Evolutionary conservation across 2,888 invertebrate genomes (phyloP).

Genomic region (Tiliacea aurago): DNA sequence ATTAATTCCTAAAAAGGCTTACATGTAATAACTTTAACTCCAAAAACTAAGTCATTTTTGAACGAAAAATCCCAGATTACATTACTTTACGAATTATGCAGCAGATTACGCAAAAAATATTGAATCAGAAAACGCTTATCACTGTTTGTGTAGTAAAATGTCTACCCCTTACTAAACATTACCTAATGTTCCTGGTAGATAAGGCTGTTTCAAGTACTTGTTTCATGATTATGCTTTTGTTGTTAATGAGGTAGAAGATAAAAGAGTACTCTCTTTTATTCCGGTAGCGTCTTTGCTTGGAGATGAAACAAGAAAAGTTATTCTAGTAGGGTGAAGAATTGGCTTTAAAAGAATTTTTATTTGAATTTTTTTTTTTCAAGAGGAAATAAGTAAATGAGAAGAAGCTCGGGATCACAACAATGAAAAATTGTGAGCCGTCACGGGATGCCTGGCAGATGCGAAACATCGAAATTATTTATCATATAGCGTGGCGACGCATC

Average conservation of each 20-base stretch:
- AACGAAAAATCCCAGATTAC: constrained; percentile 39
- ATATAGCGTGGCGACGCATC: no score
- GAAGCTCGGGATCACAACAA: neutral
- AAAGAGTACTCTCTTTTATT: constrained; percentile 18
- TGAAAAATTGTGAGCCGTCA: no score
- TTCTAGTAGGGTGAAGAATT: neutral
- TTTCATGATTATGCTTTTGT: constrained; percentile 26
- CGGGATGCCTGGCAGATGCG: no score
- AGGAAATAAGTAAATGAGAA: neutral
- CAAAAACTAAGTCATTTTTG: constrained; percentile 32
- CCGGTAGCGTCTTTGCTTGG: neutral
- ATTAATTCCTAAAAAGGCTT: constrained; percentile 12
- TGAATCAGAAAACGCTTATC: constrained; percentile 52
- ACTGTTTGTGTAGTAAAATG: constrained; percentile 4
- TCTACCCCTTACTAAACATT: constrained; percentile 8
- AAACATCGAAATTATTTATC: no score
- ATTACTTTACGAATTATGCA: constrained; percentile 14
- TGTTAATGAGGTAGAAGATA: constrained; percentile 30
- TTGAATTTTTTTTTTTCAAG: neutral
- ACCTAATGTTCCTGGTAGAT: constrained; percentile 25
- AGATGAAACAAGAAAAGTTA: constrained; percentile 8
- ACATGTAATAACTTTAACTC: neutral
- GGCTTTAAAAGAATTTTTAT: neutral
- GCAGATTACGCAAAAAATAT: constrained; percentile 38
- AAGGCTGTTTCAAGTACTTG: constrained; percentile 16